Evolutionary conservation across 1,140 invertebrate species (phyloP).

Genomic region (Drosophila oshimai): DNA sequence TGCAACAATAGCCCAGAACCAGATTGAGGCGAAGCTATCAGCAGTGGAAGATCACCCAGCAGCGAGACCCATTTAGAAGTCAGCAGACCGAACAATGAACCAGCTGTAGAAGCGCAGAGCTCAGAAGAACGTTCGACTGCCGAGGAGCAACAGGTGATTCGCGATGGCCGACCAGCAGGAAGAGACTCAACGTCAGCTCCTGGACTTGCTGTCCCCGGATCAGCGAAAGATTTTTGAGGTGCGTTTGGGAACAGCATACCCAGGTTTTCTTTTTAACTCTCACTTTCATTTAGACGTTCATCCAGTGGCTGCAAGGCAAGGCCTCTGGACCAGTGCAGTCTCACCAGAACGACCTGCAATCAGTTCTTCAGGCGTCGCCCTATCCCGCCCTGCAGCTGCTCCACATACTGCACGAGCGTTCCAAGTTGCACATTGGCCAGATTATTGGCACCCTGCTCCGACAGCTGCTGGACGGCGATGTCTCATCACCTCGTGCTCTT

Average conservation of each 20-base stretch:
- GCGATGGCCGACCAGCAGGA: constrained; percentile 16
- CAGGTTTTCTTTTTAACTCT: neutral
- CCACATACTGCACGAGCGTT: constrained; percentile 13
- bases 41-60: constrained; percentile 1
- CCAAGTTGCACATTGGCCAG: constrained; percentile 47
- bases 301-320: constrained; percentile 36
- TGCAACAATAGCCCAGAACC: constrained; percentile 18
- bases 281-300: constrained; percentile 24
- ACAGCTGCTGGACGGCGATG: constrained; percentile 42
- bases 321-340: neutral
- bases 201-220: constrained; percentile 36
- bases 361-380: constrained; percentile 11
- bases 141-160: constrained; percentile 15
- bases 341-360: constrained; percentile 21
- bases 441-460: constrained; percentile 38
- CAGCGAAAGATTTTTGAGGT: constrained; percentile 46
- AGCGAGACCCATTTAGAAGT: constrained; percentile 21
- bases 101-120: neutral
- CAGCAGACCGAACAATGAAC: constrained; percentile 28
- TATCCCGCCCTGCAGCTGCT: constrained; percentile 60
- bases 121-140: constrained; percentile 8
- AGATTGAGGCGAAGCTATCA: constrained; percentile 21
- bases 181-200: constrained; percentile 25
- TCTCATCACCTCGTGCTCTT: constrained; percentile 31
- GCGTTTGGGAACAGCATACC: neutral